phyloP scores from a whole-genome alignment of 2,888 invertebrate species.

The Stenchaetothrips biformis region DNA sequence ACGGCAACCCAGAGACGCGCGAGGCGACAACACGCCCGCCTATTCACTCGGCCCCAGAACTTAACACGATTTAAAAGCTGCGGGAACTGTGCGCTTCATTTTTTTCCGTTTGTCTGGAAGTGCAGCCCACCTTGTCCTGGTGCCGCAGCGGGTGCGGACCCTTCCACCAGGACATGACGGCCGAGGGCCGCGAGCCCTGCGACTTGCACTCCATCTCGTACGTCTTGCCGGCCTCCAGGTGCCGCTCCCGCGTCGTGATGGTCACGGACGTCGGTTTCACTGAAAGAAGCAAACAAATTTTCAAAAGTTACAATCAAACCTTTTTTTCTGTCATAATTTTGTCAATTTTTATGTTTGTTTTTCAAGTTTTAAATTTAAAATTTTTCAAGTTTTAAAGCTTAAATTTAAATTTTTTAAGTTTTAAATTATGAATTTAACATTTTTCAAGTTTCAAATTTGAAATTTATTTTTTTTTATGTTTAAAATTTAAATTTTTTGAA shows the following conservation, averaged over 20 bases:
- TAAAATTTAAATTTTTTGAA: background rate
- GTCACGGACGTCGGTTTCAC: constrained; percentile 79
- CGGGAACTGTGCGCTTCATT: no score
- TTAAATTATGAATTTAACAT: background rate
- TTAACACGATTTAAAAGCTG: no score
- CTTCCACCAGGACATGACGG: constrained; percentile 85
- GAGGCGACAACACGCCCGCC: no score
- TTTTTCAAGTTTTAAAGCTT: no score
- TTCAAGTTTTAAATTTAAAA: background rate
- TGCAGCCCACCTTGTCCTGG: constrained; percentile 16
- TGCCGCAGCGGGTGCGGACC: constrained; percentile 68
- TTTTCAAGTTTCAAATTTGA: background rate
- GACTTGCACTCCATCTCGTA: constrained; percentile 83
- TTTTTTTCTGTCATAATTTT: no score
- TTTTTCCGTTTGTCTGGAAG: no score
- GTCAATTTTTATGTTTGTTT: no score
- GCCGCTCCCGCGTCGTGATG: constrained; percentile 75
- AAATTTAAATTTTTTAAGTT: background rate
- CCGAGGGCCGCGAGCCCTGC: constrained; percentile 77
- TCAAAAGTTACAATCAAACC: background rate
- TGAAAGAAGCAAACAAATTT: constrained; percentile 44
- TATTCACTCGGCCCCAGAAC: no score
- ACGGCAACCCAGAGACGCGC: no score
- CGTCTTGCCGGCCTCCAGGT: constrained; percentile 75
- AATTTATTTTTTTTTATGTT: background rate